Evolutionary conservation across 2,113 vertebrate genomes (phyloP), one percentile per base, ranked within the genome.

Genomic region (Bufo gargarizans): DNA sequence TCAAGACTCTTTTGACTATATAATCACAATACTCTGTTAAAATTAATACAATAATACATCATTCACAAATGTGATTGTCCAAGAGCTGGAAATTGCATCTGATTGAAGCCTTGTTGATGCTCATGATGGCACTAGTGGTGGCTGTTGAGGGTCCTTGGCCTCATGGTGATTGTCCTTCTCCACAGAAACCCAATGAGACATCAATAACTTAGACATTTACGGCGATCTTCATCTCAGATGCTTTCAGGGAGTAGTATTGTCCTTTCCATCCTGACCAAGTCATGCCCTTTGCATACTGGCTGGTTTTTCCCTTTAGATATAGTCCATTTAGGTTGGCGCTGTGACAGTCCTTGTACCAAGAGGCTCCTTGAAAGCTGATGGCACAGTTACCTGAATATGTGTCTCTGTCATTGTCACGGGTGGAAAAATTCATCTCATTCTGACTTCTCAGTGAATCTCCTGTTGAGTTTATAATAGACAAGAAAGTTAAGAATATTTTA

Each of bases 291-390:
- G 77, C 77, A 87, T 17, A 9, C 17, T 45, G 2, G 7, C 4
- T 14, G 4, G 22, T 93, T 12, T 89, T n/a, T 5, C 94, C 94
- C 0, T 93, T 93, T 56, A 95, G 90, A 50, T 87, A 87, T 22
- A 47, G n/a, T 1, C 77, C 86, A 8, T 87, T 87, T 3, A 87
- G 77, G 50, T 82, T 82, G 50, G 63, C n/a, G 7, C 10, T 20
- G 12, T 81, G 77, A n/a, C 86, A 87, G 4, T n/a, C 0, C 0
- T 56, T 17, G 63, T 87, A 81, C 86, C 86, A 87, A 14, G 53
- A 87, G 12, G 49, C 86, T 20, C 63, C 86, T 7, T 17, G 17
- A 45, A 13, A 87, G 4, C 3, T 45, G 0, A 14, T 17, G 4
- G 86, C 86, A 72, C 86, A 87, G 50, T 87, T 87, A 4, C 49